Evolutionary conservation across 2,797 vertebrate species (phyloP).

Genomic region (Syngnathus rostellatus): DNA sequence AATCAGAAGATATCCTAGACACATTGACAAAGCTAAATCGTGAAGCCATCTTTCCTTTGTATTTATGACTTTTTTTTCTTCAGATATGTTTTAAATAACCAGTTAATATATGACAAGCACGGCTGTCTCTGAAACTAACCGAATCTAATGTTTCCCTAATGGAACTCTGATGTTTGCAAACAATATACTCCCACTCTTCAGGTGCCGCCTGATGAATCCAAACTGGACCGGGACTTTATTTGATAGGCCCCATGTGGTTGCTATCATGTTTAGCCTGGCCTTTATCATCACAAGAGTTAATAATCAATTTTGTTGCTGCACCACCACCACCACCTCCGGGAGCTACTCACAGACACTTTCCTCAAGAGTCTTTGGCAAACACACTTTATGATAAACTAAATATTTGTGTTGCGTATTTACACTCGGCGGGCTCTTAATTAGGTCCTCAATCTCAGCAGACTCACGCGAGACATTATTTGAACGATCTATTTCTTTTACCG

Average conservation of each 20-base stretch:
- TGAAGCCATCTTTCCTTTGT: no score
- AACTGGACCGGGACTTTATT: background rate
- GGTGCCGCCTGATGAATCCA: background rate
- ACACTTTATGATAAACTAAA: background rate
- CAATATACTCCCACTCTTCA: background rate
- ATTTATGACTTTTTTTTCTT: no score
- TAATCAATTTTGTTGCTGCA: background rate
- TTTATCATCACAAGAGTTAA: conserved; percentile 10
- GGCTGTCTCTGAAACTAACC: no score
- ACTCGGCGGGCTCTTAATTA: background rate
- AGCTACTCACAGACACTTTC: conserved; percentile 3
- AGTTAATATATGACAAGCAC: no score
- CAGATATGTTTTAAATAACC: no score
- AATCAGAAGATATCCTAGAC: no score
- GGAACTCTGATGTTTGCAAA: background rate
- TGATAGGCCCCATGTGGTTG: background rate
- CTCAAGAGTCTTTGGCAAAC: conserved; percentile 2
- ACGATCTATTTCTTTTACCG: background rate
- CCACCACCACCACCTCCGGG: background rate
- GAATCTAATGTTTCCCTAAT: no score
- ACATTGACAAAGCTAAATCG: no score
- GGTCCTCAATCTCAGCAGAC: background rate
- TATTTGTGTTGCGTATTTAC: background rate
- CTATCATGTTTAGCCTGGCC: background rate
- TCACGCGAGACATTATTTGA: background rate